phyloP scores from a whole-genome alignment of 1,140 invertebrate genomes.

The Spodoptera frugiperda region DNA sequence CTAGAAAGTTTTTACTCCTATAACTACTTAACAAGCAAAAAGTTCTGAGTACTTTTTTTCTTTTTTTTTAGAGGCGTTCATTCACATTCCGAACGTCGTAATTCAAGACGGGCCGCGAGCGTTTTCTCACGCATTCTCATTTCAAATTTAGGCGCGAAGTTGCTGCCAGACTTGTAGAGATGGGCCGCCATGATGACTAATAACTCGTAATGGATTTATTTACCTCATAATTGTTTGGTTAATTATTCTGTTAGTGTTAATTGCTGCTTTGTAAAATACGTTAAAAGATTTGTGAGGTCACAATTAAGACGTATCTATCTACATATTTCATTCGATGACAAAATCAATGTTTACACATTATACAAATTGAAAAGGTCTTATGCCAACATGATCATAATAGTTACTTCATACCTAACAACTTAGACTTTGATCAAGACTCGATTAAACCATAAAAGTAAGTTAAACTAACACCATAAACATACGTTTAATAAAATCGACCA shows the following conservation, averaged over 20 bases:
- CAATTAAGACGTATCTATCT: too few species aligned
- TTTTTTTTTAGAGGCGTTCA: conserved; percentile 43
- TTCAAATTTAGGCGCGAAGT: conserved; percentile 71
- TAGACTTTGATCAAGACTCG: not conserved
- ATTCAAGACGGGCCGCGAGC: conserved; percentile 58
- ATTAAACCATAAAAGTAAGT: conserved; percentile 26
- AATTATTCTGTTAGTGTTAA: not conserved
- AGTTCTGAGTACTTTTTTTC: conserved; percentile 46
- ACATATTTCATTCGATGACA: too few species aligned
- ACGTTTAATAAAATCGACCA: conserved; percentile 28
- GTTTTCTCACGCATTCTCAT: conserved; percentile 70
- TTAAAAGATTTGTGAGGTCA: too few species aligned
- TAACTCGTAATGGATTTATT: conserved; percentile 41
- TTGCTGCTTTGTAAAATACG: not conserved
- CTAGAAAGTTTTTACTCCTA: conserved; percentile 16
- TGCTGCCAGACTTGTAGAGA: conserved; percentile 53
- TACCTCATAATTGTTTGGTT: not conserved
- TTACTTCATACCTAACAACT: not conserved
- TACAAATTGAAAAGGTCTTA: too few species aligned
- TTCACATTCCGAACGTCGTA: conserved; percentile 58
- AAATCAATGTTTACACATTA: too few species aligned
- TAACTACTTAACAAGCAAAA: conserved; percentile 49
- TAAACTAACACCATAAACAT: conserved; percentile 8
- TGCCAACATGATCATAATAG: not conserved
- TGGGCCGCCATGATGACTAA: conserved; percentile 42